phyloP scores from a whole-genome alignment of 2,797 vertebrate genomes.

The Clarias laeviceps region DNA sequence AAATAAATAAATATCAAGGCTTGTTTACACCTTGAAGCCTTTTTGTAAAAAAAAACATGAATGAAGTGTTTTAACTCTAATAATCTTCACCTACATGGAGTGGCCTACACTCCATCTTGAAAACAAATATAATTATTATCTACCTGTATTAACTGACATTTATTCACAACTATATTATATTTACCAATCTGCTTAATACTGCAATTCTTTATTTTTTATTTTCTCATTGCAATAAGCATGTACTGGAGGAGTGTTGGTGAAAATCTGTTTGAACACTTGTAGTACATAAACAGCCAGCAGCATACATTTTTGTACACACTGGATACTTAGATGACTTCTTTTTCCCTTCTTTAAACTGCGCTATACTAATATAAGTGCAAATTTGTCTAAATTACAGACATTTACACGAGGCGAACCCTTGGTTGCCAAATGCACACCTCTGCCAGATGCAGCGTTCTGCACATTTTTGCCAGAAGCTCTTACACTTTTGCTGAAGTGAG shows the following conservation, averaged over 20 bases:
- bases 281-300: neutral
- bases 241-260: neutral
- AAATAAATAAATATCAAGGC: neutral
- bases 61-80: neutral
- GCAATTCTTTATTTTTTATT: neutral
- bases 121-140: neutral
- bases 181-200: neutral
- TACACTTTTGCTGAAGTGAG: conserved; percentile 24
- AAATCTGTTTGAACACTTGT: neutral
- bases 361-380: neutral
- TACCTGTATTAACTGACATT: neutral
- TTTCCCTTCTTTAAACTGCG: neutral
- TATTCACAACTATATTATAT: neutral
- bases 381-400: conserved; percentile 26
- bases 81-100: neutral
- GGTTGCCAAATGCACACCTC: conserved; percentile 10
- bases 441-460: conserved; percentile 6
- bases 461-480: conserved; percentile 18
- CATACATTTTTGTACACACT: neutral
- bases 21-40: conserved; percentile 45
- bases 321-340: too few relatives aligned
- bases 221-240: neutral
- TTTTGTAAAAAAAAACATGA: neutral
- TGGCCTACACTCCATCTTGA: neutral
- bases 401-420: neutral